Evolutionary conservation across 2,888 invertebrate genomes (phyloP), one percentile per base, ranked within the genome.

Genomic region (Cheilosia grossa): DNA sequence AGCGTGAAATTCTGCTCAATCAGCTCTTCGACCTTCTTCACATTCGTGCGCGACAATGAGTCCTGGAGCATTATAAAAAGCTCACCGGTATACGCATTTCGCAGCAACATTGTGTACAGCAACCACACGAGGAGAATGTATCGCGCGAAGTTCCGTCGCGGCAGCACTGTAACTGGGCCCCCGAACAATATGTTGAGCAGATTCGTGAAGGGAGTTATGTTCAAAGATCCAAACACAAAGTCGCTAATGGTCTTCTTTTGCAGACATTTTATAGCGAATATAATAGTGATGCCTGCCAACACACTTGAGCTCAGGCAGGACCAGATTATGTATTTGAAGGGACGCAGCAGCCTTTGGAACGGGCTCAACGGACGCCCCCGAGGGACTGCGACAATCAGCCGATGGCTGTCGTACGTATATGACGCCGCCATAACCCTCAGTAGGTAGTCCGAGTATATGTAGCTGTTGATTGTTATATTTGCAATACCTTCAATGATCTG

Each of bases 61-160:
- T 91, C 91, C 80, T 91, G 91, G 27, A 91, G 88, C n/a, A 90
- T 82, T 0, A 88, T 87, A 19, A 85, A 91, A 3, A 91, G 74
- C 70, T 90, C 90, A 0, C 91, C 89, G 0, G 88, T 88, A 64
- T 91, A 91, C 10, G 90, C 90, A 49, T 88, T 88, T 1, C 91
- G 88, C 17, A 91, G 1, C 0, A 91, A 86, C 47, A 91, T 74
- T 0, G 90, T 89, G 30, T 89, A 88, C 0, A 90, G 19, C 4
- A 91, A 59, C 91, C 91, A 91, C 5, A 90, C 0, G 0, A 88
- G 51, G 1, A 91, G 86, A n/a, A 91, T 44, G n/a, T 88, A 90
- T 0, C 91, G 89, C 0, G 91, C 90, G 53, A 91, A 91, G 51
- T 89, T 91, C 0, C 89, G 86, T 13, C 87, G 79, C 1, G 91